A percentile compares a stretch with the other conserved stretches of the same genome.
Evolutionary conservation across 2,888 invertebrate species (phyloP).

Genomic region (Caenorhabditis sp.): DNA sequence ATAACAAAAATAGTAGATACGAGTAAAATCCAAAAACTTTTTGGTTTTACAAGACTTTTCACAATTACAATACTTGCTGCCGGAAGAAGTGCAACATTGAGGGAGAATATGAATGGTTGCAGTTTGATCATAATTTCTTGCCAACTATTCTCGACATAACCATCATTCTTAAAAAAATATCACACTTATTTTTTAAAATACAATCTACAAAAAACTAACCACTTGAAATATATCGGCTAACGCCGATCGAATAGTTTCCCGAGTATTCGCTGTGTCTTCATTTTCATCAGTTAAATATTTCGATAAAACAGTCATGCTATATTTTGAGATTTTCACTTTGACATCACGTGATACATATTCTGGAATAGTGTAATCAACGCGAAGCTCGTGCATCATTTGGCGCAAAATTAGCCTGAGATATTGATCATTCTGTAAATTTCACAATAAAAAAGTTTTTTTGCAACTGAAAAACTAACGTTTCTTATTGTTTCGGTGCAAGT

Average conservation of each 20-base stretch:
- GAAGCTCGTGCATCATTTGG: constrained; percentile 24
- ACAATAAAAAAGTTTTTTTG: neutral
- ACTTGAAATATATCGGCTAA: constrained; percentile 34
- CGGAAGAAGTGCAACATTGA: constrained; percentile 22
- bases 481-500: neutral
- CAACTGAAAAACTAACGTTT: neutral
- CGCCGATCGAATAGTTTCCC: constrained; percentile 28
- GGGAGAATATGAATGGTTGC: constrained; percentile 22
- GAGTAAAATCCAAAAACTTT: constrained; percentile 29
- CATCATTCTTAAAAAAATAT: constrained; percentile 2
- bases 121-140: constrained; percentile 10
- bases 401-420: constrained; percentile 31
- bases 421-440: constrained; percentile 25
- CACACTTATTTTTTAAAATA: neutral
- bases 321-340: constrained; percentile 24
- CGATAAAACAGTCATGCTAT: constrained; percentile 26
- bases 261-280: constrained; percentile 7
- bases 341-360: constrained; percentile 18
- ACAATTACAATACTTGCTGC: constrained; percentile 23
- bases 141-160: constrained; percentile 15
- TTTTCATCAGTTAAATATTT: constrained; percentile 24
- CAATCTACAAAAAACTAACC: neutral
- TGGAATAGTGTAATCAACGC: constrained; percentile 17
- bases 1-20: constrained; percentile 19
- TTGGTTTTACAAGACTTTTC: constrained; percentile 15